phyloP scores from a whole-genome alignment of 2,113 vertebrate genomes.

The Mastomys natalensis region DNA sequence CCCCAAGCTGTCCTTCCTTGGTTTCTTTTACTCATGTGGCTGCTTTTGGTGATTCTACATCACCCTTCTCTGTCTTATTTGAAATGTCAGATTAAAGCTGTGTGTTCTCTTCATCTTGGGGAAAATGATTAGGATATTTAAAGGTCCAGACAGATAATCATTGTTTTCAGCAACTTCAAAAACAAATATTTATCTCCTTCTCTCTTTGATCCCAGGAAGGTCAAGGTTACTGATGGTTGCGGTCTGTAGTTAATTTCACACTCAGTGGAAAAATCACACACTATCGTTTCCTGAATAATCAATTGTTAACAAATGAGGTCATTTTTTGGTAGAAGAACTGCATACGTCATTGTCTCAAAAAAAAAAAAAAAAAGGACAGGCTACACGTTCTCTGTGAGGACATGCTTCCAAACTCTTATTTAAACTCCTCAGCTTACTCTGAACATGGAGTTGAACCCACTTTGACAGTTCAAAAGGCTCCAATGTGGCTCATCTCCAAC shows the following conservation, averaged over 20 bases:
- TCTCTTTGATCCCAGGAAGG: conserved; percentile 59
- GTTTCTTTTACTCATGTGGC: background rate
- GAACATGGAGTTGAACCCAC: conserved; percentile 2
- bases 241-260: conserved; percentile 69
- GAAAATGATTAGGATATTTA: background rate
- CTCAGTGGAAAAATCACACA: conserved; percentile 58
- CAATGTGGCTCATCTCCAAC: background rate
- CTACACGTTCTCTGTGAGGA: conserved; percentile 50
- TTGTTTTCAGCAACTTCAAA: conserved; percentile 40
- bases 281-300: conserved; percentile 8
- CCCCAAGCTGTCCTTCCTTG: background rate
- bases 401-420: conserved; percentile 49
- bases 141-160: background rate
- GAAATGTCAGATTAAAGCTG: background rate
- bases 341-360: conserved; percentile 61
- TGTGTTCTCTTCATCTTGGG: background rate
- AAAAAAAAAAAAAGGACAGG: background rate
- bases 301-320: conserved; percentile 69
- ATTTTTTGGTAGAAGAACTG: conserved; percentile 63
- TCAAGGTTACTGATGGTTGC: background rate
- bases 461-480: background rate
- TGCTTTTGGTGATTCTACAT: background rate
- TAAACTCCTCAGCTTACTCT: background rate
- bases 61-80: background rate
- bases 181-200: conserved; percentile 56